Evolutionary conservation across 1,140 invertebrate genomes (phyloP), one percentile per base, ranked within the genome.

Genomic region (Solen grandis): DNA sequence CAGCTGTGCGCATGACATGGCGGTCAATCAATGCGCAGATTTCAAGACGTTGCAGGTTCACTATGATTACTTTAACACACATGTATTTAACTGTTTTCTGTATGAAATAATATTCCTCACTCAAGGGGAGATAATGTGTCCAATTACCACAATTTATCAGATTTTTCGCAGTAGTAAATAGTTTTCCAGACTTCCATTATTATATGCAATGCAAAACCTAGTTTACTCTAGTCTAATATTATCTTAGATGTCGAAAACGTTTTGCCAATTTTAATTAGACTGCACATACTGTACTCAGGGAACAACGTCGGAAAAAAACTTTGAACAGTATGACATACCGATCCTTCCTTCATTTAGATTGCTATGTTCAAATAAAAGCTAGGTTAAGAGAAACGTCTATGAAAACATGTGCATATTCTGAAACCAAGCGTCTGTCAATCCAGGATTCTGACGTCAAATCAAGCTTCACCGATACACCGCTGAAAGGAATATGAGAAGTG

Each of bases 31-130:
- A 35, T 76, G 62, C 75, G 75, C 75, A 38, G 62, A 33, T 73
- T 25, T 31, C n/a, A 69, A 65, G 73, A 69, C 75, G 55, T 46
- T 57, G 46, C 75, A 78, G 75, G 75, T 78, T 78, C 75, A 55
- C 41, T 35, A 19, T 78, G 75, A 78, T 78, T 69, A 35, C 65
- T 78, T 78, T 78, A 78, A 59, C 75, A 78, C 54, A 69, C 65
- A 41, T 33, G 70, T 73, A 73, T 73, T 62, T 60, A 59, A 55
- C 46, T 46, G 50, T 63, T 59, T n/a, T 68, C 27, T 60, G 65
- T 68, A 78, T 78, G 75, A 69, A 78, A 78, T 78, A 78, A 78
- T 78, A 68, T 78, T 78, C 54, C 65, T 59, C 29, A 52, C 65
- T 65, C 36, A 46, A 57, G 70, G 54, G 60, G 60, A 57, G 70